Base-by-base conservation (phyloP, 2,113 vertebrate genomes). In the Piprites chloris region DNA sequence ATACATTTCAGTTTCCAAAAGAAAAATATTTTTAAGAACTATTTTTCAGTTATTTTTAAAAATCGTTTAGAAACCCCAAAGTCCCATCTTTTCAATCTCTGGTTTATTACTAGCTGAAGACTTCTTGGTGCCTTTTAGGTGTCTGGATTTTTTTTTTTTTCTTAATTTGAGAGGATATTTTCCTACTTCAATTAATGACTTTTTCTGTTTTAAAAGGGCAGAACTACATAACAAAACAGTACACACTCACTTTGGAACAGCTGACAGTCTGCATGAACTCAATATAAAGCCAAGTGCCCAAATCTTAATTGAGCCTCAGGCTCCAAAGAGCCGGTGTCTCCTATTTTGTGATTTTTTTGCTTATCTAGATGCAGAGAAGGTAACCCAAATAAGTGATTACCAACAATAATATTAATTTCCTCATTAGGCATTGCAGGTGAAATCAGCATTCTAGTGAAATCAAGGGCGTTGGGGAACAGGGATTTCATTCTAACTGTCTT, bases 111-210 rank as follows among this genome's bases (percentile, higher is more conserved):
- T 47, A 75, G 39, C 20, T 63, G 21, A 67, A 89, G 21, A 71
- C 6, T 32, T 81, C 24, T 76, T 52, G 0, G 1, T 1, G 5
- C 1, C 16, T 30, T 26, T n/a, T 3, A 3, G n/a, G 17, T 3
- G 23, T 56, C 56, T 28, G 17, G 26, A 19, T 27, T 35, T 46
- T 24, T n/a, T 9, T 33, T 42, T 1, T 23, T 32, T 78, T 87
- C 50, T 62, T 19, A 19, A 46, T 39, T 74, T n/a, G 12, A 75
- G 11, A 67, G 9, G 18, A 3, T 42, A 21, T 39, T 66, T 61
- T 67, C 18, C 35, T 56, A 39, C 26, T 75, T 75, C 21, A 65
- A 19, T 32, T 72, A 39, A 41, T 61, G 5, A 32, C 3, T 26
- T 88, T 46, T 59, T 53, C 49, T 15, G 17, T 75, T 72, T 75